phyloP scores from a whole-genome alignment of 2,113 vertebrate genomes.

The Plestiodon gilberti region DNA sequence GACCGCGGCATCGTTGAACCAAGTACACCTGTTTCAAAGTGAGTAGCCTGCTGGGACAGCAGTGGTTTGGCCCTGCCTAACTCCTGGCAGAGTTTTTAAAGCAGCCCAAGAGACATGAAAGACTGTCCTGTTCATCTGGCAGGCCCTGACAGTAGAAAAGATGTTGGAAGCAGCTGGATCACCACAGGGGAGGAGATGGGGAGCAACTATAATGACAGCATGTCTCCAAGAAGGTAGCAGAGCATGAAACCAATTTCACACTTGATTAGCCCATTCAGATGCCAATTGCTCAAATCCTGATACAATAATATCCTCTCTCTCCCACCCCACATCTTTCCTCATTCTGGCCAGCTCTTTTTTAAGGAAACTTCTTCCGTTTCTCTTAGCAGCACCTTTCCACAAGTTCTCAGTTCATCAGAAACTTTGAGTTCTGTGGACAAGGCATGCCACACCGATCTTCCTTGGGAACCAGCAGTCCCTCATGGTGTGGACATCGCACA shows the following conservation, averaged over 20 bases:
- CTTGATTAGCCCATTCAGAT: constrained; percentile 78
- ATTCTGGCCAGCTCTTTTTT: background rate
- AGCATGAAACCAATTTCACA: constrained; percentile 82
- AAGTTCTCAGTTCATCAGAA: background rate
- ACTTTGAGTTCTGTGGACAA: background rate
- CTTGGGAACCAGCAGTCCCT: background rate
- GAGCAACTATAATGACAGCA: constrained; percentile 38
- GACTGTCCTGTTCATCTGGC: constrained; percentile 58
- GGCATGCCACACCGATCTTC: background rate
- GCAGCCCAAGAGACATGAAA: constrained; percentile 5
- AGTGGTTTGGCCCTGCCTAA: background rate
- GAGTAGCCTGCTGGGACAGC: background rate
- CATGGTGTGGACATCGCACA: no score
- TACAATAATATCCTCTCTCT: constrained; percentile 31
- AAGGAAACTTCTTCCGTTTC: fast-evolving
- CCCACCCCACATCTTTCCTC: background rate
- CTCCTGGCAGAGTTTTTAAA: background rate
- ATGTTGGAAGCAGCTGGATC: constrained; percentile 26
- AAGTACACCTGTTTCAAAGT: background rate
- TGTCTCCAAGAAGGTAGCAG: constrained; percentile 59
- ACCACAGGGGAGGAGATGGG: constrained; percentile 15
- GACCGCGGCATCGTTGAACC: background rate
- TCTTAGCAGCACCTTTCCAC: background rate
- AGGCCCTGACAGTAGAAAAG: constrained; percentile 23
- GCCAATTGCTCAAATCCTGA: constrained; percentile 56